Conservation (phyloP, 2,888 invertebrate species). For the Xestobium rufovillosum region DNA sequence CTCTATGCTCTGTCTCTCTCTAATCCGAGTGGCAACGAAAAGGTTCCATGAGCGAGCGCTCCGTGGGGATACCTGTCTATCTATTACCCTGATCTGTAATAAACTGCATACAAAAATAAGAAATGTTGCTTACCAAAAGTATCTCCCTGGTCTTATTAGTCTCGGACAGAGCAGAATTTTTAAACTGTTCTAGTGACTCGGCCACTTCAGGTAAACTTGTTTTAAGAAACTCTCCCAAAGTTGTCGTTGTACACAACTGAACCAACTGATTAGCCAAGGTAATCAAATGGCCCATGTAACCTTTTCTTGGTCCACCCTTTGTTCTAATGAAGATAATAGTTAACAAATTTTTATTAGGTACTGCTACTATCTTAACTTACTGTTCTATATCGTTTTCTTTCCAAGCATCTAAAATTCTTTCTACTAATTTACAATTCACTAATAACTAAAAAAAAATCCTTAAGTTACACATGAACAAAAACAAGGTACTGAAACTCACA, state of each 20-base stretch:
- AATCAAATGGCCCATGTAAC: conserved; percentile 62
- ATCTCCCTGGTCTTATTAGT: conserved; percentile 36
- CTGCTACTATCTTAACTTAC: conserved; percentile 64
- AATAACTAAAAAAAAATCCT: conserved; percentile 36
- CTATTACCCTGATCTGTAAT: too few species aligned
- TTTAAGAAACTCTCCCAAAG: conserved; percentile 49
- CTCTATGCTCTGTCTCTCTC: too few species aligned
- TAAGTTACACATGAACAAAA: conserved; percentile 22
- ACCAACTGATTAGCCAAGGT: conserved; percentile 53
- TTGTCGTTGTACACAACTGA: conserved; percentile 47
- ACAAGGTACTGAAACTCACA: conserved; percentile 38
- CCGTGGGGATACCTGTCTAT: too few species aligned
- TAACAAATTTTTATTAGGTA: conserved; percentile 13
- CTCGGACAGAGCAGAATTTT: conserved; percentile 35
- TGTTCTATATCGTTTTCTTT: conserved; percentile 68
- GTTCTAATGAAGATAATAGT: conserved; percentile 6
- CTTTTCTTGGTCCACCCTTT: conserved; percentile 49
- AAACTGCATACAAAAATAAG: too few species aligned
- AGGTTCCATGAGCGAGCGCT: too few species aligned
- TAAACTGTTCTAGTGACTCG: conserved; percentile 37
- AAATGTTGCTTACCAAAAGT: conserved; percentile 33
- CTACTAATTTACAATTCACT: conserved; percentile 70
- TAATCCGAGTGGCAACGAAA: too few species aligned
- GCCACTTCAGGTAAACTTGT: conserved; percentile 47
- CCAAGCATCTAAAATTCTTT: conserved; percentile 74